These are phyloP conservation scores for Macrobrachium nipponense DNA, from an alignment of 1,140 invertebrate species.

Conservation along the genomic window DNA sequence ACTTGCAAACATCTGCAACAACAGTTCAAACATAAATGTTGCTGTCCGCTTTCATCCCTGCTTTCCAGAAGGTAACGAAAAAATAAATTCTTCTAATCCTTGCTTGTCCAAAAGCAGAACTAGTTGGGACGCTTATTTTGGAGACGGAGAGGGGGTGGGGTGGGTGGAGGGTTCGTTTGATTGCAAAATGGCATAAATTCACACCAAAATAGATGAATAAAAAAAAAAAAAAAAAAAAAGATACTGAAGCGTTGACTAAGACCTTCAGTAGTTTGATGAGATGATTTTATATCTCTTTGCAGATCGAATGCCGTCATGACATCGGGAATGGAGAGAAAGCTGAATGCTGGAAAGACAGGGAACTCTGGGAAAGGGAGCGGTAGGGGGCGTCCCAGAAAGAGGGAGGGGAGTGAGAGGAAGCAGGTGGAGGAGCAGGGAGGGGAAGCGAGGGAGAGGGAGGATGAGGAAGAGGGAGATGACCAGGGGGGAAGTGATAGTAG, in stretches of 20 bases:
- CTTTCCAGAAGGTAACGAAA: too few species aligned
- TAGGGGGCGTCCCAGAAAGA: conserved; percentile 56
- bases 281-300: conserved; percentile 59
- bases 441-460: conserved; percentile 29
- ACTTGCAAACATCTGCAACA: too few species aligned
- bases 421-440: conserved; percentile 30
- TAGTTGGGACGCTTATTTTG: too few species aligned
- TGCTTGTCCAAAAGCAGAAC: too few species aligned
- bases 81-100: too few species aligned
- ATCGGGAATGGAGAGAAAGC: conserved; percentile 60
- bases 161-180: neutral
- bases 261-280: conserved; percentile 54
- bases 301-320: conserved; percentile 60
- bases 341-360: conserved; percentile 57
- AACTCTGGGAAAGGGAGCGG: conserved; percentile 50
- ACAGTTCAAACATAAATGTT: too few species aligned
- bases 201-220: neutral
- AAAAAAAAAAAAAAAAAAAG: too few species aligned
- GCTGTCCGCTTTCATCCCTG: too few species aligned
- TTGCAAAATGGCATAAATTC: neutral
- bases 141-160: neutral
- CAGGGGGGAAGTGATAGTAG: conserved; percentile 36
- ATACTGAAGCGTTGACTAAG: conserved; percentile 29
- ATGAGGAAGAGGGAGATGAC: conserved; percentile 3
- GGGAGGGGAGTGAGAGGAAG: conserved; percentile 53